These are phyloP conservation scores for Polyploca ridens DNA, from an alignment of 2,888 invertebrate genomes.

Conservation along the genomic window DNA sequence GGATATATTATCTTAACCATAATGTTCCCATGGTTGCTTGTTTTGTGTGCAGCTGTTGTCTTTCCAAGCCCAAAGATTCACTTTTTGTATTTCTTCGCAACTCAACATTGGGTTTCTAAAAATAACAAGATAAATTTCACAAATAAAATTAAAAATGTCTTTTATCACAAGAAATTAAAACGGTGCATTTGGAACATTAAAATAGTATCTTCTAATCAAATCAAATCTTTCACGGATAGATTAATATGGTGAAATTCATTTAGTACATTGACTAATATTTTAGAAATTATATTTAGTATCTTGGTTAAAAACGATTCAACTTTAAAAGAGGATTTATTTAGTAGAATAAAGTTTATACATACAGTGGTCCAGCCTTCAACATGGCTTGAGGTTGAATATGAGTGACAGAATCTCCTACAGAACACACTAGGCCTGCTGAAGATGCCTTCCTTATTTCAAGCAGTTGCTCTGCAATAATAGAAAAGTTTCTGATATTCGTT, in stretches of 20 bases:
- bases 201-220: no score
- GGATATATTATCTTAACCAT: neutral
- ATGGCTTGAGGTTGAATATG: constrained; percentile 60
- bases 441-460: constrained; percentile 57
- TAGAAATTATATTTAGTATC: neutral
- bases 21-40: neutral
- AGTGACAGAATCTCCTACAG: constrained; percentile 56
- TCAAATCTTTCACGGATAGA: no score
- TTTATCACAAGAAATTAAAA: neutral
- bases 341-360: constrained; percentile 19
- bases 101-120: constrained; percentile 47
- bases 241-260: no score
- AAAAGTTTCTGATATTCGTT: no score
- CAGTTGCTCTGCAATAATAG: constrained; percentile 56
- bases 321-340: no score
- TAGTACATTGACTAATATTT: no score
- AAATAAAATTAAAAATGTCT: no score
- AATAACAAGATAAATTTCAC: constrained; percentile 17
- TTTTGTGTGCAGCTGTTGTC: constrained; percentile 34
- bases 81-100: constrained; percentile 40
- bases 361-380: constrained; percentile 46
- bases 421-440: constrained; percentile 55
- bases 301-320: neutral
- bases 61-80: constrained; percentile 45
- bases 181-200: no score